These are phyloP conservation scores for Cyrtonyx montezumae DNA, from an alignment of 2,113 vertebrate species.

Conservation along the genomic window DNA sequence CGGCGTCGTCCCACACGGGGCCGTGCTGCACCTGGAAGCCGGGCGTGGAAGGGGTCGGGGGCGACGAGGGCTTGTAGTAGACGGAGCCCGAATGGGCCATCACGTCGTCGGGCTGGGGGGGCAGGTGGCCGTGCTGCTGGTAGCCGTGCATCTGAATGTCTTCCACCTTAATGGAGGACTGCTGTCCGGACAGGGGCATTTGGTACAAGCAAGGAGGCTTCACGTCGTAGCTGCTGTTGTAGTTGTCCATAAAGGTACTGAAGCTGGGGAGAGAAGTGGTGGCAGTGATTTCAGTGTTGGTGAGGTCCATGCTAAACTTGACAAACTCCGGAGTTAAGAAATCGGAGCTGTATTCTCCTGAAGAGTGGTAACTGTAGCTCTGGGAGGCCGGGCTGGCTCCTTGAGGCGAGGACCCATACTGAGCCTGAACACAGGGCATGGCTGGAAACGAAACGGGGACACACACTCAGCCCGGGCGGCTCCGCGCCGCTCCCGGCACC, in stretches of 20 bases:
- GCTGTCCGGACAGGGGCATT: constrained; percentile 94
- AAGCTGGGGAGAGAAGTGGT: constrained; percentile 99
- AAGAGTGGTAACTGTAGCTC: constrained; percentile 98
- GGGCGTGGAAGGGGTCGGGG: constrained; percentile 89
- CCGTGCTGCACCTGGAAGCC: constrained; percentile 96
- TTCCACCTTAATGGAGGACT: constrained; percentile 98
- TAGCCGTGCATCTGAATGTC: constrained; percentile 98
- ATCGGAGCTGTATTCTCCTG: constrained; percentile 99
- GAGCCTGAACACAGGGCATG: constrained; percentile 99
- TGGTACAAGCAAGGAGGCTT: constrained; percentile 99
- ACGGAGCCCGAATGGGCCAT: constrained; percentile 94
- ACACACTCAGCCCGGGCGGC: constrained; percentile 76
- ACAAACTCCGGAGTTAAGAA: constrained; percentile 99
- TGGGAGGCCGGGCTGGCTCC: constrained; percentile 99
- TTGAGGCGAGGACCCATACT: constrained; percentile 99
- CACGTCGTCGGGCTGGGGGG: constrained; percentile 93
- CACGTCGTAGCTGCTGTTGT: constrained; percentile 97
- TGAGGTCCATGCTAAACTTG: constrained; percentile 99
- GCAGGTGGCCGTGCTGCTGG: constrained; percentile 92
- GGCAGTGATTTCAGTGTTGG: constrained; percentile 99
- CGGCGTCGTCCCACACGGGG: constrained; percentile 96
- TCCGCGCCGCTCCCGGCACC: constrained; percentile 6
- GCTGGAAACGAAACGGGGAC: constrained; percentile 89
- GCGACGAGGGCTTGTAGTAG: constrained; percentile 98
- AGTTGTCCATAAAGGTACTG: constrained; percentile 99